phyloP scores from a whole-genome alignment of 2,888 invertebrate species.

The Andrena trimmerana region DNA sequence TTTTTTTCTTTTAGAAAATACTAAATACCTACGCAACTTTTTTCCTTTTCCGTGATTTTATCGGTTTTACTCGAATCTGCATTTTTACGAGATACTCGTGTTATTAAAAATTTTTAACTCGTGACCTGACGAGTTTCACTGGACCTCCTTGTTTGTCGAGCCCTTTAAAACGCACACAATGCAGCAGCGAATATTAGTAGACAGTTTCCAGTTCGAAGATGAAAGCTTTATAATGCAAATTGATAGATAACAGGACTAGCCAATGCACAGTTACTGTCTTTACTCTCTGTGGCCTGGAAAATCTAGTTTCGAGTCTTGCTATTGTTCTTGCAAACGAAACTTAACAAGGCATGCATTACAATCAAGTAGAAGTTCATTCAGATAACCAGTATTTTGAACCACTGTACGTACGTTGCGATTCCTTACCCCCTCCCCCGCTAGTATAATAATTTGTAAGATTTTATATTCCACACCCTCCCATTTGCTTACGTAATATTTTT shows the following conservation, averaged over 20 bases:
- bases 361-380: too few species aligned
- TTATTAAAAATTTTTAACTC: conserved; percentile 53
- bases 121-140: not conserved
- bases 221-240: conserved; percentile 37
- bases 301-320: too few species aligned
- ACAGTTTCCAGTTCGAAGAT: conserved; percentile 11
- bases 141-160: not conserved
- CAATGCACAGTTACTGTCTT: not conserved
- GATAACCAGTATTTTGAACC: too few species aligned
- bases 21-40: conserved; percentile 17
- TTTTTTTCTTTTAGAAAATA: not conserved
- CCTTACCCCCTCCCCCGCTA: too few species aligned
- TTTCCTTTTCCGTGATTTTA: conserved; percentile 33
- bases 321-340: too few species aligned
- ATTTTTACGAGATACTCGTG: conserved; percentile 11
- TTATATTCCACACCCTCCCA: too few species aligned
- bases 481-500: too few species aligned
- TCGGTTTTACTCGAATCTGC: not conserved
- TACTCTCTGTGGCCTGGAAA: too few species aligned
- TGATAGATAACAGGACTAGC: not conserved
- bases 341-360: too few species aligned
- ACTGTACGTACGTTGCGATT: too few species aligned
- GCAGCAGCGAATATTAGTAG: not conserved
- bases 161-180: not conserved
- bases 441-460: too few species aligned